Evolutionary conservation across 2,113 vertebrate genomes (phyloP).

Genomic region (Psettodes erumei): DNA sequence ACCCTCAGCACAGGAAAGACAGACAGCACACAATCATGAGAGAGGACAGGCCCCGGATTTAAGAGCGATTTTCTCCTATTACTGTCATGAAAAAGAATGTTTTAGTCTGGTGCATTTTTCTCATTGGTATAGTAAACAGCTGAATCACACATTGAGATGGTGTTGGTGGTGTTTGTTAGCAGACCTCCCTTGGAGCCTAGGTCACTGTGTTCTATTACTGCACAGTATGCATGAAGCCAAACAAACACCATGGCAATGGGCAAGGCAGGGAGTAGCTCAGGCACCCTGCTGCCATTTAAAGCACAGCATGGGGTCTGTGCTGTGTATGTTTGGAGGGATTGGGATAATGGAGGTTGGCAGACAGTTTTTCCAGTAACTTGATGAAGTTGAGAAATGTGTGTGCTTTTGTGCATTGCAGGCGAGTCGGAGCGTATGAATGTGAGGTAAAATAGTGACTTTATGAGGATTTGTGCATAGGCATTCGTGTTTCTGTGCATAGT

Average conservation of each 20-base stretch:
- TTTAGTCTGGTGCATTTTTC: not conserved
- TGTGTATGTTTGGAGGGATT: constrained; percentile 4
- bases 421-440: not conserved
- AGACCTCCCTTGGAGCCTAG: constrained; percentile 64
- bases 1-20: not conserved
- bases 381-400: constrained; percentile 21
- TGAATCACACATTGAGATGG: not conserved
- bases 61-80: not conserved
- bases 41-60: not conserved
- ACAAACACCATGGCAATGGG: constrained; percentile 59
- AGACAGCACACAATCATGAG: not conserved
- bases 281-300: constrained; percentile 65
- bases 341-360: constrained; percentile 27
- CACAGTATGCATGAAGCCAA: constrained; percentile 63
- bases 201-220: constrained; percentile 70
- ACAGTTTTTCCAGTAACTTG: constrained; percentile 35
- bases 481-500: constrained; percentile 13
- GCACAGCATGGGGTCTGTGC: constrained; percentile 45
- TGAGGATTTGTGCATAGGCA: not conserved
- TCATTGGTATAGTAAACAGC: not conserved
- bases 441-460: not conserved
- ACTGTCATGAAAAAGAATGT: not conserved
- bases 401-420: not conserved
- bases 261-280: constrained; percentile 56
- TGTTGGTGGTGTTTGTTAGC: constrained; percentile 54